Evolutionary conservation across 1,140 invertebrate species (phyloP).

Genomic region (Anagrus nilaparvatae): DNA sequence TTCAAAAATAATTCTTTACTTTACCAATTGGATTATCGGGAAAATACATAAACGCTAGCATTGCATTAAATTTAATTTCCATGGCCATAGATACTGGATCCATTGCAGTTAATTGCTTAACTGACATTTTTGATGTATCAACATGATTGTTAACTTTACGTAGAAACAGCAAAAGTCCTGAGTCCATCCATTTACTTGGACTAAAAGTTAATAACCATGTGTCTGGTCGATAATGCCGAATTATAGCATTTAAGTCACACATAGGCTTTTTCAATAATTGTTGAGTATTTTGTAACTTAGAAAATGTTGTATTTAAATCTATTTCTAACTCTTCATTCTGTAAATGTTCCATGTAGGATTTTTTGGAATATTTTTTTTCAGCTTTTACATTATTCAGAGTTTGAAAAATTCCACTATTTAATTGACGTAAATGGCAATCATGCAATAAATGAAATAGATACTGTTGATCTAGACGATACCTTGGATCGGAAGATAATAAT

Average conservation of each 20-base stretch:
- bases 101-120: slow-evolving; percentile 17
- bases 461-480: slow-evolving; percentile 25
- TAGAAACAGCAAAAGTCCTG: slow-evolving; percentile 26
- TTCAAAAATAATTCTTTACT: slow-evolving; percentile 24
- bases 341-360: slow-evolving; percentile 20
- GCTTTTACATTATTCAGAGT: slow-evolving; percentile 24
- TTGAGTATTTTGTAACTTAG: slow-evolving; percentile 21
- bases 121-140: slow-evolving; percentile 12
- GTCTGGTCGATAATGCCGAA: too few species aligned
- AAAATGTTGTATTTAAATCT: slow-evolving; percentile 22
- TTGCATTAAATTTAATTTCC: neutral
- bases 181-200: slow-evolving; percentile 30
- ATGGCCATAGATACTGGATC: slow-evolving; percentile 21
- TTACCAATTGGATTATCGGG: slow-evolving; percentile 22
- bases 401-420: slow-evolving; percentile 24
- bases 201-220: slow-evolving; percentile 35
- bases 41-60: slow-evolving; percentile 23
- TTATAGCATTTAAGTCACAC: slow-evolving; percentile 20
- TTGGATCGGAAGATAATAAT: slow-evolving; percentile 21
- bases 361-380: slow-evolving; percentile 18
- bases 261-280: slow-evolving; percentile 23
- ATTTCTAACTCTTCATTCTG: slow-evolving; percentile 19
- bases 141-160: slow-evolving; percentile 21
- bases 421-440: slow-evolving; percentile 21
- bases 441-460: slow-evolving; percentile 27